Percentiles rank a stretch among this genome's conserved stretches.
phyloP scores from a whole-genome alignment of 2,888 invertebrate genomes.

The Hoplodrina ambigua region DNA sequence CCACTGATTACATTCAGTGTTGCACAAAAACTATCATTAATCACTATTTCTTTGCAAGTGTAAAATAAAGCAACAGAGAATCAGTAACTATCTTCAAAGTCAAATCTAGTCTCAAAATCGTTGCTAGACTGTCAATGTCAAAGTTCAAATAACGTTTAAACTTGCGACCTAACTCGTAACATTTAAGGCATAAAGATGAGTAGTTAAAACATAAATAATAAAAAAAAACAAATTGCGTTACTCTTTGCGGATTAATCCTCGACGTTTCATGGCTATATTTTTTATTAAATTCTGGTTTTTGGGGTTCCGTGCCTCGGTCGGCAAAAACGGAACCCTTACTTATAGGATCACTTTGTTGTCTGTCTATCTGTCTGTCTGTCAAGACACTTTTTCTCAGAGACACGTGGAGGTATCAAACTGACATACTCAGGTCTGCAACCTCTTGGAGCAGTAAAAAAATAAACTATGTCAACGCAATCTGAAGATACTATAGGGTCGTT shows the following conservation, averaged over 20 bases:
- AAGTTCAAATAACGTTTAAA: slow-evolving; percentile 62
- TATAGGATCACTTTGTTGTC: too few relatives aligned
- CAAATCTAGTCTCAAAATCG: slow-evolving; percentile 45
- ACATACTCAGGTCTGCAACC: too few relatives aligned
- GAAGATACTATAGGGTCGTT: too few relatives aligned
- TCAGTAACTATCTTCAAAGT: slow-evolving; percentile 20
- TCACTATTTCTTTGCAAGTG: background rate
- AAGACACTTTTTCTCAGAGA: too few relatives aligned
- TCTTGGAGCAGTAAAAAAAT: too few relatives aligned
- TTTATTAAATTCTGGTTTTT: slow-evolving; percentile 17
- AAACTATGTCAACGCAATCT: too few relatives aligned
- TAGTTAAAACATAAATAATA: slow-evolving; percentile 33
- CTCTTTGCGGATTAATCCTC: slow-evolving; percentile 23
- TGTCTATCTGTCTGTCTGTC: too few relatives aligned
- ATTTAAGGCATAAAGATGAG: slow-evolving; percentile 35
- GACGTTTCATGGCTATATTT: slow-evolving; percentile 34
- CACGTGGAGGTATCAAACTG: too few relatives aligned
- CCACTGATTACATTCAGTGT: background rate
- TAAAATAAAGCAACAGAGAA: slow-evolving; percentile 7
- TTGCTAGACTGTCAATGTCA: slow-evolving; percentile 63
- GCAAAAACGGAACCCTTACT: too few relatives aligned
- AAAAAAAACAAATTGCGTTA: slow-evolving; percentile 31
- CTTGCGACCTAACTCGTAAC: slow-evolving; percentile 47
- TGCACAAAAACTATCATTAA: slow-evolving; percentile 14
- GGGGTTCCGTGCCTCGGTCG: too few relatives aligned